Evolutionary conservation across 2,797 vertebrate genomes (phyloP), one percentile per base, ranked within the genome.

Genomic region (Cynopterus sphinx): DNA sequence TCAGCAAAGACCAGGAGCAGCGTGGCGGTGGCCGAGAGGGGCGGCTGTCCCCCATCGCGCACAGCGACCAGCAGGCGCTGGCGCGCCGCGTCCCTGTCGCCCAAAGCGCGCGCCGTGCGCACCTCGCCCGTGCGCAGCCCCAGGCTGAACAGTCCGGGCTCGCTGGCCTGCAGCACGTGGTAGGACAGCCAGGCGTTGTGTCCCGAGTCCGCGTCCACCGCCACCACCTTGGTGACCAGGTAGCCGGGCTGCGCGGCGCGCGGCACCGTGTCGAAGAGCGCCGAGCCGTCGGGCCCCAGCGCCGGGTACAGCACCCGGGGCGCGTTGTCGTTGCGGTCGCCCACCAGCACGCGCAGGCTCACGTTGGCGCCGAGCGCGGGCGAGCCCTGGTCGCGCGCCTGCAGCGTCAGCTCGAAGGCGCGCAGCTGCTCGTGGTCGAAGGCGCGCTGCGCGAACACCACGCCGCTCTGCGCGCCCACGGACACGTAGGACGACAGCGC

Each of bases 401-500:
- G 89, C 91, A 98, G 82, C 3, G 97, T 94, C 19, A 98, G 74
- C 51, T 97, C 67, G 17, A 98, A 98, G 86, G 95, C 96, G 46
- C 95, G 96, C 5, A 98, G 81, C 59, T 98, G 97, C 79, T 98
- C 98, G 75, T 98, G 98, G 90, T 98, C 98, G 95, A 98, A 98
- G 74, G 98, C 94, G 53, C 97, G 96, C 84, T 98, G 97, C 8
- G 98, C 98, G 77, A 98, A 97, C 43, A 98, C 91, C 57, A 95
- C 96, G 0, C 98, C 98, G 2, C 92, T 98, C 26, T 98, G 97
- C 4, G 94, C 70, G 86, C 96, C 98, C 74, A 98, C 95, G 0
- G 98, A 98, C 92, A 98, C 96, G 86, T 98, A 99, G 49, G 96
- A 98, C 73, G 49, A 98, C n/a, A 98, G 97, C 22, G 98, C 97